phyloP scores from a whole-genome alignment of 1,140 invertebrate genomes.

The Eulimnadia texana region DNA sequence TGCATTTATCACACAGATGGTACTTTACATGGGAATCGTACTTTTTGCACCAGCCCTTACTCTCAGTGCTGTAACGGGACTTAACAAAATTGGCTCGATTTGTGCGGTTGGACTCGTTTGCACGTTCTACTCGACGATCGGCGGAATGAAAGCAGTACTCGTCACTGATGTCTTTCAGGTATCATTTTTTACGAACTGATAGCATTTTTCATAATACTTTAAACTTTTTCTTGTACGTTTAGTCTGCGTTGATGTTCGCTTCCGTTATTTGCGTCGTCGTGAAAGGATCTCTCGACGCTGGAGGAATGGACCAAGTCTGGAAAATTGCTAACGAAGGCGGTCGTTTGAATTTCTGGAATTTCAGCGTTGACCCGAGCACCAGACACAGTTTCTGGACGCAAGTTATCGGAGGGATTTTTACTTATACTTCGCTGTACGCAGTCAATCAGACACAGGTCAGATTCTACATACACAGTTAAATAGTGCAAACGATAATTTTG shows the following conservation, averaged over 20 bases:
- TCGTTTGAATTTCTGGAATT: constrained; percentile 50
- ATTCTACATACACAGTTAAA: background rate
- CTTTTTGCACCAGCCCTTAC: constrained; percentile 83
- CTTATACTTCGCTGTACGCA: constrained; percentile 58
- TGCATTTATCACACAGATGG: constrained; percentile 64
- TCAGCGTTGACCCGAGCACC: constrained; percentile 49
- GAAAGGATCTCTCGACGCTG: constrained; percentile 44
- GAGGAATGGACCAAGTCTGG: constrained; percentile 48
- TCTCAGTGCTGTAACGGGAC: constrained; percentile 66
- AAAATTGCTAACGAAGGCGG: constrained; percentile 42
- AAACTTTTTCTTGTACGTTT: background rate
- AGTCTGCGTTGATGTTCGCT: constrained; percentile 59
- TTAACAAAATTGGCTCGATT: constrained; percentile 56
- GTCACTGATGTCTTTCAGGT: constrained; percentile 68
- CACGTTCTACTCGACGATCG: constrained; percentile 71
- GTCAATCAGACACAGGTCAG: constrained; percentile 73
- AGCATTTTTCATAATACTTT: background rate
- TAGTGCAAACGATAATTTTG: background rate
- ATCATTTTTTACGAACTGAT: constrained; percentile 23
- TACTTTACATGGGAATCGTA: constrained; percentile 84
- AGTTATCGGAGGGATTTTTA: constrained; percentile 52
- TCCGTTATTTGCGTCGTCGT: constrained; percentile 58
- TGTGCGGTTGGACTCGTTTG: constrained; percentile 63
- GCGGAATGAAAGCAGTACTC: constrained; percentile 80
- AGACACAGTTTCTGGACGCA: constrained; percentile 60